Conservation (phyloP, 2,113 vertebrate genomes). For the Helogale parvula region DNA sequence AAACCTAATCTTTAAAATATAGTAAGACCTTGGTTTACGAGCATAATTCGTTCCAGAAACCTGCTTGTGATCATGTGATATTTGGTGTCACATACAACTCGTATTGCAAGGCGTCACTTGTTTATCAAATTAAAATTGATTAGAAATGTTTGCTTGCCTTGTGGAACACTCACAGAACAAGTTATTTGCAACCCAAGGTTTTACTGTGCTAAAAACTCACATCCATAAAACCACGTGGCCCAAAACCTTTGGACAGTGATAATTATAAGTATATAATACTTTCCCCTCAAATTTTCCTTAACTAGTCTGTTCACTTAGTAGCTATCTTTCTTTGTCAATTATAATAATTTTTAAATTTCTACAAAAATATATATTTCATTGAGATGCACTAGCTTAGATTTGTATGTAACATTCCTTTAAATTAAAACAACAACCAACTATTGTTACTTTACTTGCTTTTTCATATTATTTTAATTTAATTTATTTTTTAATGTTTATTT, state of each 20-base stretch:
- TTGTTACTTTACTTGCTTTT: background rate
- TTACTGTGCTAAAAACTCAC: background rate
- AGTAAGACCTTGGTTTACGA: too few relatives aligned
- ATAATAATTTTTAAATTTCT: background rate
- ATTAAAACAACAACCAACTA: background rate
- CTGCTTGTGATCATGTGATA: too few relatives aligned
- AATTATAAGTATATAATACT: background rate
- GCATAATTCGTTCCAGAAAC: too few relatives aligned
- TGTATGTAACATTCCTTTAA: background rate
- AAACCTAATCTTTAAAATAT: conserved; percentile 7
- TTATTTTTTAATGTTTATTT: too few relatives aligned
- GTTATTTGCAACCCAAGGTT: too few relatives aligned
- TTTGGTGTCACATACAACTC: too few relatives aligned
- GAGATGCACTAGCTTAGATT: background rate
- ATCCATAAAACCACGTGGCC: background rate
- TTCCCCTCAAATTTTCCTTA: background rate
- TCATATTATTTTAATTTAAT: background rate
- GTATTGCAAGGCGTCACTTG: too few relatives aligned
- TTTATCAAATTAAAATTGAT: too few relatives aligned
- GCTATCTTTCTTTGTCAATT: background rate
- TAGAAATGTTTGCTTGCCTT: too few relatives aligned
- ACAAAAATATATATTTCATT: background rate
- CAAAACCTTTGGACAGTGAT: background rate
- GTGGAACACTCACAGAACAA: too few relatives aligned
- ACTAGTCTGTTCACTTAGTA: background rate